Base-by-base conservation (phyloP, 2,888 invertebrate species). In the Stenodera caucasica region DNA sequence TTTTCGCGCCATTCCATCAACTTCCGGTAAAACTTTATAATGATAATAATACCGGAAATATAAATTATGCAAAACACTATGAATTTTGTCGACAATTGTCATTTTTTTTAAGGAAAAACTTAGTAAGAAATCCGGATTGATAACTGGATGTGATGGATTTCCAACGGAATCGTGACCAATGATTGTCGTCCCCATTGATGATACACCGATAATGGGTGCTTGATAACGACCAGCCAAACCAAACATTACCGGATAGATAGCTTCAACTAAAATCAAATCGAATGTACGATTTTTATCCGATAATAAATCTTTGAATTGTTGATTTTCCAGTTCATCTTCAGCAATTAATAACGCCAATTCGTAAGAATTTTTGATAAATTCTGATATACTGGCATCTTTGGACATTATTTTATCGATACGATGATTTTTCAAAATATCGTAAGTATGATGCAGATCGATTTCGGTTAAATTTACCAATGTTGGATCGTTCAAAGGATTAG, bases 401-500 rank as follows among this genome's bases (percentile, higher is more conserved):
- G 26, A 26, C 5, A 26, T 4, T 26, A 26, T 4, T 26, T 26
- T 2, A 26, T 26, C 26, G 26, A 26, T 26, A 4, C 26, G 26
- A 57, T 15, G 49, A 51, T 29, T 63, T 67, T 15, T 40, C 59
- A n/a, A 64, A 53, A 58, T 4, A 26, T 26, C 5, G 5, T 26
- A 5, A 26, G 35, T 33, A 33, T 66, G 65, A 56, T 71, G 68
- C 1, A 77, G 53, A 57, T 79, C 73, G 15, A 82, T 76, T 65
- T 81, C 74, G 2, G 70, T 75, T 3, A 81, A 72, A 62, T 77
- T 79, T 8, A 63, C 59, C 1, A 77, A 69, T 7, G 70, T 66
- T 11, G 63, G 37, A 52, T 79, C 75, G 33, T 77, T 75, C 7
- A 80, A 70, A 0, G 81, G 81, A 69, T 82, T 68, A 2, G 83